phyloP scores from a whole-genome alignment of 2,888 invertebrate genomes.

The Plusia festucae region DNA sequence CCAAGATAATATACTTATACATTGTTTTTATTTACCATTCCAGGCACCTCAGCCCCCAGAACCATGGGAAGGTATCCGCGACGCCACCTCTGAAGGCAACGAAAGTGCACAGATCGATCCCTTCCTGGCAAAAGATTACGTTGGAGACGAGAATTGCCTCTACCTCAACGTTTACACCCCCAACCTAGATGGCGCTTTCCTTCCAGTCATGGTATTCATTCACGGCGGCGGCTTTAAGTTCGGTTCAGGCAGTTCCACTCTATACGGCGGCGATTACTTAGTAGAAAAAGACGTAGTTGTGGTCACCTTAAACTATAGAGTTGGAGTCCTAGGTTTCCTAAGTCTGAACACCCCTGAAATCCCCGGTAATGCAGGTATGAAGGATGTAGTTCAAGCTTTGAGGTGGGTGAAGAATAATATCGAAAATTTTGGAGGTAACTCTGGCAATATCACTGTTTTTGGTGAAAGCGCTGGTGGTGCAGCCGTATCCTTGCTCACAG shows the following conservation, averaged over 20 bases:
- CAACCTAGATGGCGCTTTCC: constrained; percentile 82
- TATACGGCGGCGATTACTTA: constrained; percentile 86
- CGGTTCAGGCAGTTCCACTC: constrained; percentile 86
- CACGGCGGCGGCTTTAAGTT: constrained; percentile 88
- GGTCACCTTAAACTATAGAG: constrained; percentile 89
- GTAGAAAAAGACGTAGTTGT: constrained; percentile 89
- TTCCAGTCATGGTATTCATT: constrained; percentile 89
- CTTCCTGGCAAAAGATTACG: constrained; percentile 75
- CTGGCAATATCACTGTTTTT: constrained; percentile 81
- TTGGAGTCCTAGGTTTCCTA: constrained; percentile 82
- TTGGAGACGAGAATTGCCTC: constrained; percentile 91
- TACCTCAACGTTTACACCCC: constrained; percentile 92
- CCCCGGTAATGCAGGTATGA: constrained; percentile 84
- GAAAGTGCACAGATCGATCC: constrained; percentile 89
- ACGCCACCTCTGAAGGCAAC: constrained; percentile 90
- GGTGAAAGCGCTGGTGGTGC: constrained; percentile 81
- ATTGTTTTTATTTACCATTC: constrained; percentile 53
- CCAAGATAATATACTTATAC: too few relatives aligned
- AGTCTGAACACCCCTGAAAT: constrained; percentile 82
- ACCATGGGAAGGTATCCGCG: constrained; percentile 89
- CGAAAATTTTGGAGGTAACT: constrained; percentile 80
- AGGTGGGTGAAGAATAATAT: constrained; percentile 83
- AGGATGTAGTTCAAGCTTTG: constrained; percentile 80
- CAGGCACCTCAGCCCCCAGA: constrained; percentile 89
- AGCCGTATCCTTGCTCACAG: constrained; percentile 72